A percentile compares a stretch with the other conserved stretches of the same genome.
These are phyloP conservation scores for Thereva unica DNA, from an alignment of 2,888 invertebrate genomes.

Conservation along the genomic window DNA sequence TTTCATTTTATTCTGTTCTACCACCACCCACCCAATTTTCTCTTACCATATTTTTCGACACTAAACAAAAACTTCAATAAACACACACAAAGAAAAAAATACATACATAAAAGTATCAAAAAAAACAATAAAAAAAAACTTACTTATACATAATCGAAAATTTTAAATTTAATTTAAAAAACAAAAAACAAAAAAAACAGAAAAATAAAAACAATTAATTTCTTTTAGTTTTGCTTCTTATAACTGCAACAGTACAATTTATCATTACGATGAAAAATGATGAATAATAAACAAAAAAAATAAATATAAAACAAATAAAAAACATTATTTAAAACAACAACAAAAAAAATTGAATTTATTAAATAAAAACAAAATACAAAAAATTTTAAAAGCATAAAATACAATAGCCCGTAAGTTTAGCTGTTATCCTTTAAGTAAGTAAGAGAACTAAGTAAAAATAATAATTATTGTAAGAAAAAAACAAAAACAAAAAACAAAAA, in stretches of 20 bases:
- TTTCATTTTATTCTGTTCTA: too few relatives aligned
- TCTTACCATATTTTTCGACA: too few relatives aligned
- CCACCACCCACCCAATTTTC: too few relatives aligned
- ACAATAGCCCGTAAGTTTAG: slow-evolving; percentile 47
- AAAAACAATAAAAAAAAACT: too few relatives aligned
- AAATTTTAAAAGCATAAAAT: slow-evolving; percentile 39
- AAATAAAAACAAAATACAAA: slow-evolving; percentile 35
- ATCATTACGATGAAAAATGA: slow-evolving; percentile 37
- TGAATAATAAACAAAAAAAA: slow-evolving; percentile 28
- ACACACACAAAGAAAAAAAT: too few relatives aligned
- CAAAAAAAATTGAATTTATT: slow-evolving; percentile 32
- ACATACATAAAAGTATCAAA: too few relatives aligned
- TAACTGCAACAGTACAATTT: slow-evolving; percentile 42
- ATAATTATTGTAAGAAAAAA: slow-evolving; percentile 28
- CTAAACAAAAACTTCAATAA: too few relatives aligned
- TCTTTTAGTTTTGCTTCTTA: slow-evolving; percentile 38
- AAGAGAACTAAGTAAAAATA: slow-evolving; percentile 38
- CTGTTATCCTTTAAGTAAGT: slow-evolving; percentile 45
- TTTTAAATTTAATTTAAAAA: not conserved
- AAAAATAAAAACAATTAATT: slow-evolving; percentile 30
- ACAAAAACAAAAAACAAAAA: too few relatives aligned
- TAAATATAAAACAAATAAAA: slow-evolving; percentile 30
- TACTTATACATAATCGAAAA: too few relatives aligned
- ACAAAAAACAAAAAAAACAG: slow-evolving; percentile 27
- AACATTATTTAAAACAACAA: slow-evolving; percentile 36